Conservation (phyloP, 2,888 invertebrate genomes). For the Leucoptera coffeella region DNA sequence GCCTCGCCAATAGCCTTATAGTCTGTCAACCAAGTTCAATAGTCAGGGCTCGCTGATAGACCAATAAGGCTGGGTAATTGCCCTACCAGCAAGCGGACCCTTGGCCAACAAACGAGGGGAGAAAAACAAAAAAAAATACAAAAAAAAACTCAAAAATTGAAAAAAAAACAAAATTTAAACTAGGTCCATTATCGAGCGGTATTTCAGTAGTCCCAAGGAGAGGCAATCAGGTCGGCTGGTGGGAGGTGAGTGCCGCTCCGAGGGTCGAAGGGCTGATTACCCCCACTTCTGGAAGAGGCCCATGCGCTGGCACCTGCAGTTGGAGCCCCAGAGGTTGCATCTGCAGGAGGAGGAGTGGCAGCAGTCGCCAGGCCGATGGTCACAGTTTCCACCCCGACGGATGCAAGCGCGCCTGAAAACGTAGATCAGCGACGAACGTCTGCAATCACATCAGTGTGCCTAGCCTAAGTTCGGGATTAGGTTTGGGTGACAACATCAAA, state of each 20-base stretch:
- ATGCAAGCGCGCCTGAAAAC: slow-evolving; percentile 81
- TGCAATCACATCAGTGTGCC: slow-evolving; percentile 57
- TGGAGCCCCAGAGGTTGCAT: slow-evolving; percentile 85
- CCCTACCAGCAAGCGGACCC: slow-evolving; percentile 61
- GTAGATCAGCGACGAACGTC: slow-evolving; percentile 81
- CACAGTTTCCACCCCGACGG: slow-evolving; percentile 75
- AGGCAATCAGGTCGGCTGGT: slow-evolving; percentile 39
- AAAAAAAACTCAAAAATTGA: not conserved
- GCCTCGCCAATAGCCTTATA: slow-evolving; percentile 22
- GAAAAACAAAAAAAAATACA: slow-evolving; percentile 9
- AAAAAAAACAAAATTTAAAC: slow-evolving; percentile 14
- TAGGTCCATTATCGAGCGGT: slow-evolving; percentile 27
- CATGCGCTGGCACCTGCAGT: slow-evolving; percentile 83
- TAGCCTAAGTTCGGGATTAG: slow-evolving; percentile 32
- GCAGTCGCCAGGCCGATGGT: slow-evolving; percentile 78
- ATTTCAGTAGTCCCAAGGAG: slow-evolving; percentile 31
- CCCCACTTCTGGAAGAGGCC: slow-evolving; percentile 87
- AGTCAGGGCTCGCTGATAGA: slow-evolving; percentile 55
- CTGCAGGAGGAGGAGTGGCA: slow-evolving; percentile 81
- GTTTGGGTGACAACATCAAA: not conserved
- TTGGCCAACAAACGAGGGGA: slow-evolving; percentile 25
- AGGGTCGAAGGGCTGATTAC: slow-evolving; percentile 26
- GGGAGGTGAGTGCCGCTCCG: slow-evolving; percentile 31
- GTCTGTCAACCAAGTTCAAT: slow-evolving; percentile 29
- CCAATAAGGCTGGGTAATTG: slow-evolving; percentile 70